Conservation (phyloP, 1,140 invertebrate genomes). For the Drosophila sulfurigaster region DNA sequence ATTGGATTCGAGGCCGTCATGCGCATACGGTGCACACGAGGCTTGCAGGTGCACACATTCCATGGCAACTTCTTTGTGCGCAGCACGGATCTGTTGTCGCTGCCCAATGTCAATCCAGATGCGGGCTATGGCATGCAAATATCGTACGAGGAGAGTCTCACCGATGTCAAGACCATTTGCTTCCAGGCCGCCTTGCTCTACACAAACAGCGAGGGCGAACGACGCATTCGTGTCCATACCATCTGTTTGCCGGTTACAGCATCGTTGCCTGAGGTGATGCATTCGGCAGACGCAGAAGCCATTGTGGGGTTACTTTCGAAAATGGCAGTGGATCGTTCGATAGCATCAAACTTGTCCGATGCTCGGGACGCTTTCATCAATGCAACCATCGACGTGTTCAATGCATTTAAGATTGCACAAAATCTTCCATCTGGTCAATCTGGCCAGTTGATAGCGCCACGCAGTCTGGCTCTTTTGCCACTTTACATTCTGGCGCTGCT, state of each 20-base stretch:
- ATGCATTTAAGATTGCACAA: conserved; percentile 91
- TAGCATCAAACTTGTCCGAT: conserved; percentile 94
- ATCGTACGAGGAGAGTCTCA: conserved; percentile 92
- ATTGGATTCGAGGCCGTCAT: conserved; percentile 99
- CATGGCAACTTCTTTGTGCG: conserved; percentile 99
- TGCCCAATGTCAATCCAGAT: conserved; percentile 99
- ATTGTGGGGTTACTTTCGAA: conserved; percentile 96
- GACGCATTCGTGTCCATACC: conserved; percentile 98
- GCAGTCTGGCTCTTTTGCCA: conserved; percentile 92
- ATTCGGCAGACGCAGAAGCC: conserved; percentile 97
- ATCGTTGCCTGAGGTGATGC: conserved; percentile 93
- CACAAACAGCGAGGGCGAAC: conserved; percentile 98
- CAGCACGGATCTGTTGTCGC: conserved; percentile 97
- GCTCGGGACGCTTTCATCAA: conserved; percentile 98
- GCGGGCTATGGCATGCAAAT: conserved; percentile 98
- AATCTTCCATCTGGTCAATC: conserved; percentile 87
- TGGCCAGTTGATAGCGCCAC: conserved; percentile 90
- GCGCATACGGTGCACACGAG: conserved; percentile 97
- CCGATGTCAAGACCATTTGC: conserved; percentile 94
- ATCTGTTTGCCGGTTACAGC: conserved; percentile 95
- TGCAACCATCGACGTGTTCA: conserved; percentile 95
- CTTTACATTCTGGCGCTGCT: conserved; percentile 95
- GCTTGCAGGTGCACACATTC: conserved; percentile 98
- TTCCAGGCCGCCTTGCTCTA: conserved; percentile 99
- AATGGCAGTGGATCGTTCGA: conserved; percentile 98